Evolutionary conservation across 1,140 invertebrate species (phyloP).

Genomic region (Ladona fulva): DNA sequence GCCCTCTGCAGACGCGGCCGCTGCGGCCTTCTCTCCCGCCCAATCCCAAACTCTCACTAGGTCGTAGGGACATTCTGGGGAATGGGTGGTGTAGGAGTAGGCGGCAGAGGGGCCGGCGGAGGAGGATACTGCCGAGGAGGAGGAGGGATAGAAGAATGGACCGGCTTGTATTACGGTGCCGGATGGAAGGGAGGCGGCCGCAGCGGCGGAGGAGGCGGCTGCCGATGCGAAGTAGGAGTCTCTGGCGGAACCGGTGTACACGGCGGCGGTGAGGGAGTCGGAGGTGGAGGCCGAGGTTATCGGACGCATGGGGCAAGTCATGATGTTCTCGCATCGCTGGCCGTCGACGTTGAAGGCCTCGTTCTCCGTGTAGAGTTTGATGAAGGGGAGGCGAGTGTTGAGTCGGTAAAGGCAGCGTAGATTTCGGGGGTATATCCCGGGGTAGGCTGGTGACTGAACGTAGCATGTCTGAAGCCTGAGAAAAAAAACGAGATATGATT

Average conservation of each 20-base stretch:
- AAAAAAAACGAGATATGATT: slow-evolving; percentile 21
- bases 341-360: slow-evolving; percentile 91
- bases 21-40: slow-evolving; percentile 78
- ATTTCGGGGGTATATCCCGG: slow-evolving; percentile 81
- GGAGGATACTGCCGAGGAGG: not conserved
- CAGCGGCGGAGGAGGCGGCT: not conserved
- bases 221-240: not conserved
- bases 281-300: slow-evolving; percentile 80
- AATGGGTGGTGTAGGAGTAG: slow-evolving; percentile 23
- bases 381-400: slow-evolving; percentile 76
- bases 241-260: not conserved
- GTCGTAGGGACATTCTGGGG: slow-evolving; percentile 81
- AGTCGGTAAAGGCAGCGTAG: slow-evolving; percentile 82
- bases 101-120: not conserved
- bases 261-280: slow-evolving; percentile 61
- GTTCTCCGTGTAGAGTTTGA: slow-evolving; percentile 85
- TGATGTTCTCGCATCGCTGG: slow-evolving; percentile 85
- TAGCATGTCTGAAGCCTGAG: slow-evolving; percentile 72
- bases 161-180: not conserved
- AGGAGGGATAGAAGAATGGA: not conserved
- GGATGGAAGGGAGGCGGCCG: not conserved
- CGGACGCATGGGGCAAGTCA: slow-evolving; percentile 86
- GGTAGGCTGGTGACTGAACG: slow-evolving; percentile 85
- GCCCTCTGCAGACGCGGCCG: slow-evolving; percentile 30
- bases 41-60: slow-evolving; percentile 86